Evolutionary conservation across 2,888 invertebrate species (phyloP), one percentile per base, ranked within the genome.

Genomic region (Drosophila nr. fundita): DNA sequence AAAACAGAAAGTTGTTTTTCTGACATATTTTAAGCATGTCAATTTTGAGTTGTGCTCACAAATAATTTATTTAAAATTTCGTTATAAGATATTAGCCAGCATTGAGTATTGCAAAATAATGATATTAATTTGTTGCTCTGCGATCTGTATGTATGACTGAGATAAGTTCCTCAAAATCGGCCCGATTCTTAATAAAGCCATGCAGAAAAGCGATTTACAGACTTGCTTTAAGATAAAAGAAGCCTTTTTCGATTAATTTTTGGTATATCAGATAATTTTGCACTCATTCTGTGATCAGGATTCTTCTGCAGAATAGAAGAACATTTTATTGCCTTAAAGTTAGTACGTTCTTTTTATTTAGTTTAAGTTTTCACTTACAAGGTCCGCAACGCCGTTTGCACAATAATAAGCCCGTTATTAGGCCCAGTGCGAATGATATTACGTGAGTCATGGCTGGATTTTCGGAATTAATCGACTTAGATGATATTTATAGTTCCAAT

Each of bases 361-460:
- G 42, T 6, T 36, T 27, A 1, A 18, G 24, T 29, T 24, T 3
- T 45, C 24, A 13, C 10, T 57, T 27, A 45, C 30, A 70, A 32
- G 38, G 61, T 13, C 69, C 68, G 24, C 77, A 77, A 15, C 73
- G 70, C 4, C 57, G 34, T 13, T 62, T 76, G 54, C 74, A 77
- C 6, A 77, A 24, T 57, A 77, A 10, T 53, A 77, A 58, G 24
- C 77, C 77, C 2, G 74, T 64, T 27, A 77, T 18, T 13, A 77
- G 0, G 4, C 77, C 77, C 27, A 77, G 45, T 11, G 52, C 77
- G 27, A 52, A 77, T 6, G 77, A 67, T 66, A 77, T 70, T 21
- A 77, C 32, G 38, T 77, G 74, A 66, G 32, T 74, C 77, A 77
- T 74, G 13, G 11, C 32, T n/a, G 15, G 15, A 21, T 7, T 15